phyloP scores from a whole-genome alignment of 92 coral and sea anemone species.

The Paragorgia papillata region DNA sequence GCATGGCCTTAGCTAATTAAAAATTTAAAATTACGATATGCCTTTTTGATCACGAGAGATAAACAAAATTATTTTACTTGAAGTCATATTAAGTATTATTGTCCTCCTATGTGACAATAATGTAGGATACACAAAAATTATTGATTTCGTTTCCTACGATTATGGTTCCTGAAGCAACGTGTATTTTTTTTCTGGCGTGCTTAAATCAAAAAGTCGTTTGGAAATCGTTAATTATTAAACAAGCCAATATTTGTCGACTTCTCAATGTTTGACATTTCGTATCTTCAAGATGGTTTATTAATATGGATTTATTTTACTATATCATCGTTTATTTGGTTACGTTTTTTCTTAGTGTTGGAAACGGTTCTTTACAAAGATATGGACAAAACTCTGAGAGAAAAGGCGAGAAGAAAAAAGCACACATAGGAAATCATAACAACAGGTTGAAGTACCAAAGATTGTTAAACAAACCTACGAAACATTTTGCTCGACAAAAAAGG shows the following conservation, averaged over 20 bases:
- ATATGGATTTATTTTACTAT: background rate
- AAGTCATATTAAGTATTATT: too few species aligned
- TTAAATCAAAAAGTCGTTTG: too few species aligned
- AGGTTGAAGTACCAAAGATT: background rate
- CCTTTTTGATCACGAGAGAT: slow-evolving; percentile 6
- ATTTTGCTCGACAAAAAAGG: background rate
- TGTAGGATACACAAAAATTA: too few species aligned
- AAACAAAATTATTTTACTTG: too few species aligned
- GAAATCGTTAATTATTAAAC: background rate
- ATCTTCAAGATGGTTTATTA: background rate
- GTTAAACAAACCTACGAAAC: background rate
- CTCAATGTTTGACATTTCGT: background rate
- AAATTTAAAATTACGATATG: slow-evolving; percentile 9
- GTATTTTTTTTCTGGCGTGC: too few species aligned
- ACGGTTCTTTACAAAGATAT: background rate
- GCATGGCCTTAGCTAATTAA: too few species aligned
- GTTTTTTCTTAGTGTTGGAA: background rate
- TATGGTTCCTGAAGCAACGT: slow-evolving; percentile 8
- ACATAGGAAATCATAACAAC: background rate
- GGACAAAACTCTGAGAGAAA: background rate
- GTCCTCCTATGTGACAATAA: too few species aligned
- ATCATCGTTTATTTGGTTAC: background rate
- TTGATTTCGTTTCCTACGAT: too few species aligned
- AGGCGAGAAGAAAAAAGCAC: background rate
- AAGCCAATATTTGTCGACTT: background rate